Conservation (phyloP, 2,797 vertebrate species). For the Liasis olivaceus region DNA sequence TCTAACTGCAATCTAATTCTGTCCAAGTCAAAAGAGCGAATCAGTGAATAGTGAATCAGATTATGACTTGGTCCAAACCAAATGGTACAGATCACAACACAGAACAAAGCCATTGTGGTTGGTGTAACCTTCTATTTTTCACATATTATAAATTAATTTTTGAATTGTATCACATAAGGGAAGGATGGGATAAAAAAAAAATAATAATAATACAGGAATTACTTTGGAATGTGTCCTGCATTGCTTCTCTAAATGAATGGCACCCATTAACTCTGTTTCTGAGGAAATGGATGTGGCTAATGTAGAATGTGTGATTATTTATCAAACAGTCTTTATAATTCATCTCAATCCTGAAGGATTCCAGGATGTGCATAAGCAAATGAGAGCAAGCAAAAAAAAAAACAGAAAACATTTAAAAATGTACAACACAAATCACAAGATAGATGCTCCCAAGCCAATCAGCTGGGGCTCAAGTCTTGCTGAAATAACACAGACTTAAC, state of each 20-base stretch:
- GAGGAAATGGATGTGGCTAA: background rate
- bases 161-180: background rate
- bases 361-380: background rate
- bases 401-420: background rate
- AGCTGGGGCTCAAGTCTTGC: background rate
- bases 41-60: background rate
- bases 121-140: background rate
- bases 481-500: background rate
- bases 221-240: background rate
- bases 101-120: background rate
- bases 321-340: background rate
- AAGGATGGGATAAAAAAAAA: background rate
- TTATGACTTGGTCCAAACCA: background rate
- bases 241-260: background rate
- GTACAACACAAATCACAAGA: background rate
- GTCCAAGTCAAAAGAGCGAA: background rate
- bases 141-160: background rate
- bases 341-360: background rate
- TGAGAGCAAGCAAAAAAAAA: background rate
- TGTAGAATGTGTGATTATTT: background rate
- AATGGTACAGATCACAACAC: background rate
- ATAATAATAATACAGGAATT: background rate
- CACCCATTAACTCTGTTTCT: background rate
- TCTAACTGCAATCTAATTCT: background rate
- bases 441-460: background rate